Evolutionary conservation across 2,888 invertebrate genomes (phyloP).

Genomic region (Philonicus albiceps): DNA sequence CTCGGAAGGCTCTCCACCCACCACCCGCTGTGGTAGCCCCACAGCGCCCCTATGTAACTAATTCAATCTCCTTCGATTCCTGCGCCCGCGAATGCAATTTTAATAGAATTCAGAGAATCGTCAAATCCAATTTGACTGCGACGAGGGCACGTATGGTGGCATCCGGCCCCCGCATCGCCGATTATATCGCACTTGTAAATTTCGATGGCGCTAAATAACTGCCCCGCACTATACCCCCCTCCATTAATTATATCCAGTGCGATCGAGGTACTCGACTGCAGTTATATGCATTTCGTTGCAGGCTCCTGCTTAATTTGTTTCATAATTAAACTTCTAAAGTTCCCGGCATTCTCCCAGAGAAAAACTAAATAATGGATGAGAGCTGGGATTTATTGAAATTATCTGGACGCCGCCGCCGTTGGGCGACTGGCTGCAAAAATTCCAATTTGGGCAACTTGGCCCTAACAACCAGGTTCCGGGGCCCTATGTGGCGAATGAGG

Average conservation of each 20-base stretch:
- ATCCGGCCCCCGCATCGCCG: background rate
- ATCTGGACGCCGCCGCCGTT: background rate
- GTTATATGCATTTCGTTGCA: background rate
- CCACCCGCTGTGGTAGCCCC: background rate
- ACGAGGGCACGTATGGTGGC: background rate
- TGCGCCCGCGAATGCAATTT: background rate
- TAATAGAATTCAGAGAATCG: background rate
- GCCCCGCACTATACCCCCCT: background rate
- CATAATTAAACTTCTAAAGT: background rate
- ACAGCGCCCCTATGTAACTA: background rate
- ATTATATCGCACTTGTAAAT: background rate
- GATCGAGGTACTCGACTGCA: background rate
- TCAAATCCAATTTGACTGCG: background rate
- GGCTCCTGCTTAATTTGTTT: background rate
- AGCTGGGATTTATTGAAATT: background rate
- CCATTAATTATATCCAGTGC: background rate
- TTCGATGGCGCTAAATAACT: background rate
- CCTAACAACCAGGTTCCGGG: background rate
- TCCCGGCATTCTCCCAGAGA: background rate
- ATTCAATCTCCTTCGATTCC: background rate
- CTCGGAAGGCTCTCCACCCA: background rate
- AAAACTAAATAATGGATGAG: background rate
- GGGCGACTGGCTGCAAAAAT: background rate
- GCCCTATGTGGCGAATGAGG: background rate
- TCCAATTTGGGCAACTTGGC: background rate